phyloP scores from a whole-genome alignment of 2,113 vertebrate genomes.

The Megalops atlanticus region DNA sequence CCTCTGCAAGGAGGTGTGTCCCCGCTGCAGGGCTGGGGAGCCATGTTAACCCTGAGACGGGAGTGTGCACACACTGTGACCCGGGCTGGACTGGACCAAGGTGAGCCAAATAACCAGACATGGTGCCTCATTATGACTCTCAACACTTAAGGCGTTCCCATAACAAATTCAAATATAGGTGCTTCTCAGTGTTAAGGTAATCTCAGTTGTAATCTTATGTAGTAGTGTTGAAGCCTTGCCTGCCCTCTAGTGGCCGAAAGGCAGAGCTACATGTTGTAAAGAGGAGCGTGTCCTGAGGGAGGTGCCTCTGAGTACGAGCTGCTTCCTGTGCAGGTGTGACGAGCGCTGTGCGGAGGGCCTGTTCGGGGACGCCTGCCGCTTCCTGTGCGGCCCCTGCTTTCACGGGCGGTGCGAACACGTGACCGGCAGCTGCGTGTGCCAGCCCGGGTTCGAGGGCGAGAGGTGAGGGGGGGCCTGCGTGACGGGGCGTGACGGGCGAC shows the following conservation, averaged over 20 bases:
- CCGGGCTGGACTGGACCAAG: conserved; percentile 82
- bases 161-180: too few species aligned
- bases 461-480: conserved; percentile 70
- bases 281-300: neutral
- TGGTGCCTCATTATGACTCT: neutral
- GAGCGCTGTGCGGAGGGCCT: conserved; percentile 69
- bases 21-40: conserved; percentile 72
- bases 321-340: conserved; percentile 76
- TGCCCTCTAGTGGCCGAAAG: too few species aligned
- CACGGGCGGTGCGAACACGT: conserved; percentile 80
- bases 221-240: too few species aligned
- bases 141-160: too few species aligned
- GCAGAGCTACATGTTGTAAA: neutral
- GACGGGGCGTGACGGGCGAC: too few species aligned
- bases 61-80: conserved; percentile 78
- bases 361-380: conserved; percentile 79
- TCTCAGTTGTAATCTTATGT: too few species aligned
- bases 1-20: conserved; percentile 75
- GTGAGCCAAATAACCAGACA: conserved; percentile 53
- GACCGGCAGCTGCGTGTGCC: conserved; percentile 85
- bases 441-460: conserved; percentile 80
- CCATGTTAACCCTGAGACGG: conserved; percentile 74
- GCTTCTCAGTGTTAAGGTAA: too few species aligned
- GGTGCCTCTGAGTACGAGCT: neutral
- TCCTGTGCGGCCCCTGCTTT: conserved; percentile 74